Evolutionary conservation across 2,888 invertebrate genomes (phyloP).

Genomic region (Ennomos quercinarius): DNA sequence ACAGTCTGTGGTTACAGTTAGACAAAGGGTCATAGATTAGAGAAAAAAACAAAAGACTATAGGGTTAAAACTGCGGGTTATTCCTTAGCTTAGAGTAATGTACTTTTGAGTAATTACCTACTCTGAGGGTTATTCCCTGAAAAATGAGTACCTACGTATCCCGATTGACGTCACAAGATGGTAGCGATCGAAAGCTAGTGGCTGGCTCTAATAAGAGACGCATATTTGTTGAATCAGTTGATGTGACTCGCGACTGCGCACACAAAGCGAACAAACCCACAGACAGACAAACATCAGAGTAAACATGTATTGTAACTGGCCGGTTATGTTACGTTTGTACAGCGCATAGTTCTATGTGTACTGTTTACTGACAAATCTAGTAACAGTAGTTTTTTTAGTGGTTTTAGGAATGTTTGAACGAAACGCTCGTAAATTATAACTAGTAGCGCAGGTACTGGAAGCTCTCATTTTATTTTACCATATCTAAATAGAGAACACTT

Average conservation of each 20-base stretch:
- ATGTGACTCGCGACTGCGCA: slow-evolving; percentile 41
- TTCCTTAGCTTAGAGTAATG: no score
- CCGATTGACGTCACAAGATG: slow-evolving; percentile 12
- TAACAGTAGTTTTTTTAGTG: not conserved
- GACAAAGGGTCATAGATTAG: no score
- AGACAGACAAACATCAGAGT: slow-evolving; percentile 13
- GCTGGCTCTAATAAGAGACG: slow-evolving; percentile 31
- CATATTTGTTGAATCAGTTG: slow-evolving; percentile 46
- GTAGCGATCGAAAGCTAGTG: slow-evolving; percentile 27
- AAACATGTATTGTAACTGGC: slow-evolving; percentile 19
- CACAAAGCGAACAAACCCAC: slow-evolving; percentile 28
- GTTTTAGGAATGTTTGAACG: slow-evolving; percentile 1
- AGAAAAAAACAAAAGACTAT: no score
- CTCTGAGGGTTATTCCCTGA: no score
- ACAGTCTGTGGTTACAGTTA: no score
- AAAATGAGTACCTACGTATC: no score
- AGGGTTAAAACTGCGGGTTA: no score
- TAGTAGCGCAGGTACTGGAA: no score
- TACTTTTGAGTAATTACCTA: no score
- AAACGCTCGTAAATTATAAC: no score
- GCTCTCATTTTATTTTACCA: no score
- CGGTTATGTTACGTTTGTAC: slow-evolving; percentile 25
- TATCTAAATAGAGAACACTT: no score
- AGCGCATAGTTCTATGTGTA: slow-evolving; percentile 16
- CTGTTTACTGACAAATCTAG: not conserved